Percentiles rank a stretch among this genome's conserved stretches.
phyloP scores from a whole-genome alignment of 2,113 vertebrate genomes.

The Chamaetylas fuelleborni region DNA sequence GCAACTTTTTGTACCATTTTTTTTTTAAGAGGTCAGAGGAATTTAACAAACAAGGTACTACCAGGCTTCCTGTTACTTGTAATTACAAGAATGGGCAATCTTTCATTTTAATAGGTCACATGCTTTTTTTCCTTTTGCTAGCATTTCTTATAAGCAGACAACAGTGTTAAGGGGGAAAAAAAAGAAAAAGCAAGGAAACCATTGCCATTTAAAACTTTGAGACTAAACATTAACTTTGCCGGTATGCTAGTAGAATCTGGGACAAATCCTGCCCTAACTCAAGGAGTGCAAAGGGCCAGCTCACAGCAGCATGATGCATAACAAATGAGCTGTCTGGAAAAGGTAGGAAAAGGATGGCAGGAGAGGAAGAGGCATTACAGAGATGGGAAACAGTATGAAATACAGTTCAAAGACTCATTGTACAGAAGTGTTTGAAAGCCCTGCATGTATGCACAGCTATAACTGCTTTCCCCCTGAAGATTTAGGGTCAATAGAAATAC shows the following conservation, averaged over 20 bases:
- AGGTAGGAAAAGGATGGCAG: neutral
- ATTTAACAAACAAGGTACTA: slow-evolving; percentile 57
- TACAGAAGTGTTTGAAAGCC: neutral
- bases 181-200: neutral
- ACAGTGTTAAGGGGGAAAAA: neutral
- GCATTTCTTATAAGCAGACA: slow-evolving; percentile 27
- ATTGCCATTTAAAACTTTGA: slow-evolving; percentile 32
- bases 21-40: slow-evolving; percentile 41
- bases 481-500: neutral
- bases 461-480: neutral
- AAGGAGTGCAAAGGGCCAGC: neutral
- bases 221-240: slow-evolving; percentile 40
- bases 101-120: slow-evolving; percentile 67
- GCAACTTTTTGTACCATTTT: slow-evolving; percentile 38
- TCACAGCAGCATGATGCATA: neutral
- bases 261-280: slow-evolving; percentile 25
- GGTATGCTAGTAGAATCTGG: slow-evolving; percentile 5
- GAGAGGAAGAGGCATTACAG: neutral
- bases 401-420: neutral
- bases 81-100: slow-evolving; percentile 58
- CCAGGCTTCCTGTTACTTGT: slow-evolving; percentile 54
- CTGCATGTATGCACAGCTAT: neutral
- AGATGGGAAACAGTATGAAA: neutral
- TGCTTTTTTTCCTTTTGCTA: neutral
- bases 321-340: neutral